phyloP scores from a whole-genome alignment of 2,888 invertebrate genomes.

The Drosophila peninsularis region DNA sequence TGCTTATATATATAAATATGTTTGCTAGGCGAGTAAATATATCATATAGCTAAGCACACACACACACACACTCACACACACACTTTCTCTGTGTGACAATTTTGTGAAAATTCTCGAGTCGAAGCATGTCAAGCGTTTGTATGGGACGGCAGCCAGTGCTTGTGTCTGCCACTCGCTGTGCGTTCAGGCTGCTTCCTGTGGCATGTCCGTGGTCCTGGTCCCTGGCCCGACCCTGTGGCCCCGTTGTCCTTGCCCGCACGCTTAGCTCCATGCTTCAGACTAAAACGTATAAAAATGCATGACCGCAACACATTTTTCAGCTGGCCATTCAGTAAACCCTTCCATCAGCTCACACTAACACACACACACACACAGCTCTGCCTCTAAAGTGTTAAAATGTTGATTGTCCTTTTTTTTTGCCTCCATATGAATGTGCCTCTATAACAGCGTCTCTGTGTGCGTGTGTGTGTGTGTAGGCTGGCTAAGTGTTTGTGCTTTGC shows the following conservation, averaged over 20 bases:
- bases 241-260: constrained; percentile 45
- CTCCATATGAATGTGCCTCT: constrained; percentile 23
- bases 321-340: constrained; percentile 44
- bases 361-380: constrained; percentile 32
- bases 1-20: constrained; percentile 42
- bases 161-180: constrained; percentile 16
- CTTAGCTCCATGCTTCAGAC: constrained; percentile 31
- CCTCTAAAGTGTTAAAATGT: constrained; percentile 78
- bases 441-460: constrained; percentile 9
- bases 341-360: constrained; percentile 17
- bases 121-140: constrained; percentile 62
- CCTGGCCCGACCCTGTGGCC: constrained; percentile 28
- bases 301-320: constrained; percentile 77
- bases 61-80: constrained; percentile 5
- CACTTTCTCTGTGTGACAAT: constrained; percentile 22
- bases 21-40: constrained; percentile 38
- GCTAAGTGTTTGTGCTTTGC: constrained; percentile 71
- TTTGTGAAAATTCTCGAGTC: constrained; percentile 47
- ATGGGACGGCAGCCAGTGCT: neutral
- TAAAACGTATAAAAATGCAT: constrained; percentile 73
- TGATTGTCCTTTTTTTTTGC: constrained; percentile 78
- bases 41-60: constrained; percentile 42
- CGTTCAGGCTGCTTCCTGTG: constrained; percentile 42
- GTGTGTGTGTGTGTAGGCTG: constrained; percentile 27
- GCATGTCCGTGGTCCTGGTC: constrained; percentile 39